Percentiles rank a stretch among this genome's conserved stretches.
phyloP scores from a whole-genome alignment of 2,113 vertebrate genomes.

The Callithrix jacchus region DNA sequence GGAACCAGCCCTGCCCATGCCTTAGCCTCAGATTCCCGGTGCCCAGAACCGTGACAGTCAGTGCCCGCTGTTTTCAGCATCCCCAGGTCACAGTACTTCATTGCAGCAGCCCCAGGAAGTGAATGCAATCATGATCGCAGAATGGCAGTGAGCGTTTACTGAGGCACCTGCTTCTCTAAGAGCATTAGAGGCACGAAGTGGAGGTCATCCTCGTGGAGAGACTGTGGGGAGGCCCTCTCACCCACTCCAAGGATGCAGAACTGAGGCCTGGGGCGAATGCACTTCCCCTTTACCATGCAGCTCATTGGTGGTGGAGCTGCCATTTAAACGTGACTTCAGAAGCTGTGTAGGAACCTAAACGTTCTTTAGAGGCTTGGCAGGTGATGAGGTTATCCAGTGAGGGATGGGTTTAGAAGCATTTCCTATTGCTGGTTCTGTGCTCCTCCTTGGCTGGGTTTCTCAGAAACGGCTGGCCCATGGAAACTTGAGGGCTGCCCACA shows the following conservation, averaged over 20 bases:
- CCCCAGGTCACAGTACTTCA: neutral
- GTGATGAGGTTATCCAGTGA: neutral
- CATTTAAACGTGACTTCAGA: neutral
- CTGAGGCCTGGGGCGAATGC: accelerated
- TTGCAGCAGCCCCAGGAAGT: neutral
- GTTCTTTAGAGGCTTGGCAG: neutral
- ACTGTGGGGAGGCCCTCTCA: neutral
- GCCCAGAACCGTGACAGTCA: neutral
- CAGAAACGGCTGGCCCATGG: neutral
- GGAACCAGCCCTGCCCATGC: neutral
- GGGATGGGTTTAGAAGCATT: neutral
- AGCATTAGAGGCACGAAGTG: no score
- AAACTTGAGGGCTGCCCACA: neutral
- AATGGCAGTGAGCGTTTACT: neutral
- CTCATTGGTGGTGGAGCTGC: neutral
- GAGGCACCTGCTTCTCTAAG: neutral
- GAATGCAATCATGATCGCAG: neutral
- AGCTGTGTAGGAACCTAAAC: neutral
- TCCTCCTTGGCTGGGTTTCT: neutral
- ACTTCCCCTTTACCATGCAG: no score
- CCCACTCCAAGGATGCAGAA: neutral
- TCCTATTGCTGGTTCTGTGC: neutral
- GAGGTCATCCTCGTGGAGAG: neutral
- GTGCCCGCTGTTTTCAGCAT: neutral
- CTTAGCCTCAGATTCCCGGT: neutral